These are phyloP conservation scores for Siniperca obscura DNA, from an alignment of 2,797 vertebrate genomes.

Conservation along the genomic window DNA sequence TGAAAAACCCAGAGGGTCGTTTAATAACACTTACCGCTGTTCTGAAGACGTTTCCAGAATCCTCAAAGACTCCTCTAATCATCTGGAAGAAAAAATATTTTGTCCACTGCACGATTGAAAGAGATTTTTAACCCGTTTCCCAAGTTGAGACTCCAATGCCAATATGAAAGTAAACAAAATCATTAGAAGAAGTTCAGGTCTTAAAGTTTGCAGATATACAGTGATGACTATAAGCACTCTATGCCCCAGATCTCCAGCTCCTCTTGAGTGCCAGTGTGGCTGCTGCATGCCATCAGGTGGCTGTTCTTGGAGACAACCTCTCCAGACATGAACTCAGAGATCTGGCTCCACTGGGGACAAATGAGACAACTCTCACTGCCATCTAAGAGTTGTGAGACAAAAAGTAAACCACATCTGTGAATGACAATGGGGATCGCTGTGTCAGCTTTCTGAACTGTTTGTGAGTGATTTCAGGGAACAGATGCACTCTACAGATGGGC, in stretches of 20 bases:
- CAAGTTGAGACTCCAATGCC: neutral
- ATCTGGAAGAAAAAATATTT: conserved; percentile 21
- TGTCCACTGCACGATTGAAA: neutral
- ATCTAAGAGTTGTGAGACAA: conserved; percentile 48
- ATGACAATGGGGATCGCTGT: conserved; percentile 44
- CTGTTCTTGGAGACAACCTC: conserved; percentile 24
- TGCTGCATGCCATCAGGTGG: conserved; percentile 9
- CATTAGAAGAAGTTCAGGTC: neutral
- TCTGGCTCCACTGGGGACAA: conserved; percentile 14
- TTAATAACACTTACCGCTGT: conserved; percentile 28
- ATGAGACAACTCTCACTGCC: conserved; percentile 35
- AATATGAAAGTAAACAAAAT: conserved; percentile 2
- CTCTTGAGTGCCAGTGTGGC: conserved; percentile 14
- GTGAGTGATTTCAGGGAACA: conserved; percentile 67
- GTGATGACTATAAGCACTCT: neutral
- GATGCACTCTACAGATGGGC: conserved; percentile 78
- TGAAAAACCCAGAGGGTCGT: conserved; percentile 20
- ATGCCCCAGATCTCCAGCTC: conserved; percentile 2
- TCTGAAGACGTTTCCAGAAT: conserved; percentile 31
- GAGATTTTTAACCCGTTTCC: neutral
- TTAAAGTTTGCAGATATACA: conserved; percentile 10
- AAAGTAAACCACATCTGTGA: conserved; percentile 50
- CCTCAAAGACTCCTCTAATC: conserved; percentile 31
- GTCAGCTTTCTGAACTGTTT: conserved; percentile 56
- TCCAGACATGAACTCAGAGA: conserved; percentile 17